Conservation (phyloP, 2,888 invertebrate genomes). For the Acronicta leporina region DNA sequence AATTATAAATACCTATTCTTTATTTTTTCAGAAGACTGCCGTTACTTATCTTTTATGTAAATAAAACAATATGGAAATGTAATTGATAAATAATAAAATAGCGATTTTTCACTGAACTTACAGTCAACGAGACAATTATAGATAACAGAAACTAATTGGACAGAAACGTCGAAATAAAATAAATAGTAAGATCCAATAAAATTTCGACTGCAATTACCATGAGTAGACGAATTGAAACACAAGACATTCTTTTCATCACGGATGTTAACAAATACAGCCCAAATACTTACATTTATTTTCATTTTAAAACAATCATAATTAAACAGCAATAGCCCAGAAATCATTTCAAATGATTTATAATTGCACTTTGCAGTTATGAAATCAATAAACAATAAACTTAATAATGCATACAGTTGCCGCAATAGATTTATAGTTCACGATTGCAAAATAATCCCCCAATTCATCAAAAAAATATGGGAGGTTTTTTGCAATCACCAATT, state of each 20-base stretch:
- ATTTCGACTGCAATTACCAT: conserved; percentile 68
- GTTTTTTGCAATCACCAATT: conserved; percentile 67
- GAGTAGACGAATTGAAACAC: conserved; percentile 72
- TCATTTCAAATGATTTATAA: conserved; percentile 75
- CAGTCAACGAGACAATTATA: conserved; percentile 63
- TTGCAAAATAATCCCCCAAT: conserved; percentile 64
- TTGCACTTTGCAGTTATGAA: conserved; percentile 62
- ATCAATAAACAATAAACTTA: conserved; percentile 65
- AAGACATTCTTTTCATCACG: conserved; percentile 82
- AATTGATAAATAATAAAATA: conserved; percentile 75
- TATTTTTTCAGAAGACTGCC: conserved; percentile 87
- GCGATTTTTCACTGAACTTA: conserved; percentile 83
- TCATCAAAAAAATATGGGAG: conserved; percentile 44
- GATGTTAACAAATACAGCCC: conserved; percentile 81
- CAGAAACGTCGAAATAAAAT: conserved; percentile 47
- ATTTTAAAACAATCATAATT: conserved; percentile 66
- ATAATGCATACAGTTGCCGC: conserved; percentile 79
- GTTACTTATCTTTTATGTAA: conserved; percentile 78
- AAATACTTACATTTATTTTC: conserved; percentile 74
- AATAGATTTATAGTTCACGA: conserved; percentile 82
- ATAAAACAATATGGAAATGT: conserved; percentile 67
- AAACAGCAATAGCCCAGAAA: conserved; percentile 85
- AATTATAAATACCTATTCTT: conserved; percentile 67
- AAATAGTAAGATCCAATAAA: conserved; percentile 42
- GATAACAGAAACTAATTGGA: conserved; percentile 59